Evolutionary conservation across 2,888 invertebrate genomes (phyloP).

Genomic region (Lepas anatifera): DNA sequence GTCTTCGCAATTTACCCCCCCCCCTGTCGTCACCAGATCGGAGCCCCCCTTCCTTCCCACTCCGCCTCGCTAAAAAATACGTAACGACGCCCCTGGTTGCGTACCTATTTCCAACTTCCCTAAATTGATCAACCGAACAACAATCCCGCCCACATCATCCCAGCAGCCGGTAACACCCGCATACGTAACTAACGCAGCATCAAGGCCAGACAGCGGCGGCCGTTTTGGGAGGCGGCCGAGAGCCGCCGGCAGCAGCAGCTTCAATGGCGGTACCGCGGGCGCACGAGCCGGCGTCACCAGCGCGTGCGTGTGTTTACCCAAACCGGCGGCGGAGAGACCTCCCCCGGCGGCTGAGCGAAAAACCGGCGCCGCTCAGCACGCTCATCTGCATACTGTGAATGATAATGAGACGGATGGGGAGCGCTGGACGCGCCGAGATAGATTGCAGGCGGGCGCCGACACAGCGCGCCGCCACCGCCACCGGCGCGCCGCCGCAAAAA

Average conservation of each 20-base stretch:
- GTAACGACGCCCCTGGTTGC: no score
- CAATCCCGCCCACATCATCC: no score
- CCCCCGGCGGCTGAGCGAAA: background rate
- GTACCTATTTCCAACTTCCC: no score
- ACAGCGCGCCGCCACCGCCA: background rate
- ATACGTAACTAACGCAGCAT: background rate
- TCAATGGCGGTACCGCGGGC: no score
- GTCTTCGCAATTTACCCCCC: no score
- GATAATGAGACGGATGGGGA: conserved; percentile 7
- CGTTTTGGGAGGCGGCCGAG: background rate
- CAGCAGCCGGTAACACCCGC: no score
- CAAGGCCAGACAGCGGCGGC: background rate
- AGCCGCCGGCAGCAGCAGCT: no score
- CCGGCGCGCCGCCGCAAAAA: background rate
- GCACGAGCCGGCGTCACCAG: background rate
- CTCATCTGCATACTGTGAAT: conserved; percentile 11
- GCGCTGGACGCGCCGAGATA: background rate
- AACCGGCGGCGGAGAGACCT: background rate
- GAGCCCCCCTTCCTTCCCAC: no score
- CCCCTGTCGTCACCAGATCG: no score
- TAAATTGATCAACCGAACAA: no score
- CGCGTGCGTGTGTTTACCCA: background rate
- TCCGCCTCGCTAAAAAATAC: no score
- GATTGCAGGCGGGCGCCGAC: background rate
- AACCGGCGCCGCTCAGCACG: background rate